Evolutionary conservation across 2,113 vertebrate species (phyloP), one percentile per base, ranked within the genome.

Genomic region (Cebidichthys violaceus): DNA sequence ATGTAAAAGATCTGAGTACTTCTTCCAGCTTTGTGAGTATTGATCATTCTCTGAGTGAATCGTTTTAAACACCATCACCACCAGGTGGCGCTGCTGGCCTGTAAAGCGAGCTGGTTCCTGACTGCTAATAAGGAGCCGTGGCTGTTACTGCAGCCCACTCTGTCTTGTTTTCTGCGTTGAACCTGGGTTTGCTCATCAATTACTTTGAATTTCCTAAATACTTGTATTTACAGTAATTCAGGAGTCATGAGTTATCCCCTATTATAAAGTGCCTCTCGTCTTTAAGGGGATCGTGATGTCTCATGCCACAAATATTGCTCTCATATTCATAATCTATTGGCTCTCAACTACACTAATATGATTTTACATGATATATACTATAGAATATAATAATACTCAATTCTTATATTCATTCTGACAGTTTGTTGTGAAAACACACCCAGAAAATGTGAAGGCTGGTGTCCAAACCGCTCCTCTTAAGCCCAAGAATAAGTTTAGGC

Each of bases 21-120:
- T 43, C 7, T 29, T 45, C n/a, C 39, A 67, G 6, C 3, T 24
- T 41, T 4, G 1, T 29, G 20, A 69, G 14, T 18, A 4, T 29
- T 37, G 31, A 22, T n/a, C 1, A 20, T 64, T 39, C 5, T 27
- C 18, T 20, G 39, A 7, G 14, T 78, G 69, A 11, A 24, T 15
- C 45, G 18, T 15, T 33, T 61, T 5, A 8, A 50, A 59, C 2
- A 57, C 85, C 92, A 88, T 72, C 2, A 57, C 85, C 92, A 88
- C 75, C 17, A 79, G 92, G 90, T 69, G 92, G 69, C 86, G 3
- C 75, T 79, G 73, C 72, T 6, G 37, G 39, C 68, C 82, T 8
- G 29, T 43, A 2, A 39, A 9, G 10, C 20, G 6, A 5, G 0
- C n/a, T 0, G 9, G 0, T 55, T n/a, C 20, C 33, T 39, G 50